Conservation (phyloP, 2,113 vertebrate species). For the Hippocampus zosterae region DNA sequence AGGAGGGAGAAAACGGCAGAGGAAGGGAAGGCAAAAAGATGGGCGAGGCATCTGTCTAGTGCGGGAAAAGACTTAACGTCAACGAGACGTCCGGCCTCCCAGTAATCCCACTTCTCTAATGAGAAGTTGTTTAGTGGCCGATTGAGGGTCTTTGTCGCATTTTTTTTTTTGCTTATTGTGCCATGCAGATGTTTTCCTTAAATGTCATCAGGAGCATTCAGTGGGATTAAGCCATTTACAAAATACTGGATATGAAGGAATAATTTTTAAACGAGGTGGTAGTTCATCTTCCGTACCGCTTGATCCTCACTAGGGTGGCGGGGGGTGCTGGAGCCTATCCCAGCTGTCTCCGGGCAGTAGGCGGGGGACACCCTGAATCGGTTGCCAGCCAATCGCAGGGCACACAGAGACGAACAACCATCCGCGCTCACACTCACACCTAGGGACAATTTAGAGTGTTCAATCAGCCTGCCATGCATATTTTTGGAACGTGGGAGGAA, state of each 20-base stretch:
- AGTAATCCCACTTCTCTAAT: constrained; percentile 54
- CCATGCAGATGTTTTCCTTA: constrained; percentile 39
- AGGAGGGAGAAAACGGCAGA: constrained; percentile 41
- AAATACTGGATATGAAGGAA: neutral
- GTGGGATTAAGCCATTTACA: neutral
- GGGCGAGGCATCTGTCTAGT: constrained; percentile 47
- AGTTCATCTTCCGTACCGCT: too few species aligned
- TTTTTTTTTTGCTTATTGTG: constrained; percentile 9
- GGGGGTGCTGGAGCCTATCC: too few species aligned
- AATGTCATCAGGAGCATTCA: constrained; percentile 15
- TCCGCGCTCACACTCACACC: too few species aligned
- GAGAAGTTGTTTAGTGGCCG: constrained; percentile 20
- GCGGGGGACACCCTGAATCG: too few species aligned
- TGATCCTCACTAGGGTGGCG: too few species aligned
- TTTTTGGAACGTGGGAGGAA: too few species aligned
- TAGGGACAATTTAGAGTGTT: too few species aligned
- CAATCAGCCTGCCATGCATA: too few species aligned
- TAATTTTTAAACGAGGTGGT: neutral
- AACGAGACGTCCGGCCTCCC: constrained; percentile 52
- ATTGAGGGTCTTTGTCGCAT: constrained; percentile 21
- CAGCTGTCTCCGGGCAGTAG: too few species aligned
- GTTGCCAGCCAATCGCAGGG: too few species aligned
- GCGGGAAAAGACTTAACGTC: constrained; percentile 57
- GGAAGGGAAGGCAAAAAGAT: constrained; percentile 46
- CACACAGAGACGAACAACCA: too few species aligned